phyloP scores from a whole-genome alignment of 2,888 invertebrate genomes.

The Rhyacophila evoluta region DNA sequence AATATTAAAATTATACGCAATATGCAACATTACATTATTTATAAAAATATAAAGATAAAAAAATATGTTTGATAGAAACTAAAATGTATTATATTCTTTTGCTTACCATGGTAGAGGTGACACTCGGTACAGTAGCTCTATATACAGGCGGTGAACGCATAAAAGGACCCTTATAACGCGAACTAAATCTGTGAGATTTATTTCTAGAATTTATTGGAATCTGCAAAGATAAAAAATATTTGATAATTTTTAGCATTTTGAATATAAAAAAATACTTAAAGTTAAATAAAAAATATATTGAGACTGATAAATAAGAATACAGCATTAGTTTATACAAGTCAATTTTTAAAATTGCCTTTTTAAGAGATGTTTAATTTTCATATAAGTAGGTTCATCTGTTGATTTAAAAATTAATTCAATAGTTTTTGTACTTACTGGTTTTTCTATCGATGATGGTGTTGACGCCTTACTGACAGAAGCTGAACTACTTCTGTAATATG shows the following conservation, averaged over 20 bases:
- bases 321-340: neutral
- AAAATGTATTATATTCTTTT: too few species aligned
- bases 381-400: too few species aligned
- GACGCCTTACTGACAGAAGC: slow-evolving; percentile 30
- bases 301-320: too few species aligned
- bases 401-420: too few species aligned
- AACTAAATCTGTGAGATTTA: slow-evolving; percentile 70
- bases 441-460: slow-evolving; percentile 39
- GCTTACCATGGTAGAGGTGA: slow-evolving; percentile 71
- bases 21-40: too few species aligned
- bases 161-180: slow-evolving; percentile 70
- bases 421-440: slow-evolving; percentile 65
- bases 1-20: too few species aligned
- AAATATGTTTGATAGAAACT: too few species aligned
- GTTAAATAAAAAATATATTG: too few species aligned
- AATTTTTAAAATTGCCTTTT: neutral
- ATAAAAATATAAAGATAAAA: too few species aligned
- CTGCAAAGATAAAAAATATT: slow-evolving; percentile 28
- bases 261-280: too few species aligned
- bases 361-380: too few species aligned
- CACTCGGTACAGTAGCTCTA: slow-evolving; percentile 73
- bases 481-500: slow-evolving; percentile 33
- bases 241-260: too few species aligned
- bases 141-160: slow-evolving; percentile 70
- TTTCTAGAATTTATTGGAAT: slow-evolving; percentile 57